Percentiles rank a stretch among this genome's conserved stretches.
These are phyloP conservation scores for Apteryx mantelli DNA, from an alignment of 2,113 vertebrate species.

Conservation along the genomic window DNA sequence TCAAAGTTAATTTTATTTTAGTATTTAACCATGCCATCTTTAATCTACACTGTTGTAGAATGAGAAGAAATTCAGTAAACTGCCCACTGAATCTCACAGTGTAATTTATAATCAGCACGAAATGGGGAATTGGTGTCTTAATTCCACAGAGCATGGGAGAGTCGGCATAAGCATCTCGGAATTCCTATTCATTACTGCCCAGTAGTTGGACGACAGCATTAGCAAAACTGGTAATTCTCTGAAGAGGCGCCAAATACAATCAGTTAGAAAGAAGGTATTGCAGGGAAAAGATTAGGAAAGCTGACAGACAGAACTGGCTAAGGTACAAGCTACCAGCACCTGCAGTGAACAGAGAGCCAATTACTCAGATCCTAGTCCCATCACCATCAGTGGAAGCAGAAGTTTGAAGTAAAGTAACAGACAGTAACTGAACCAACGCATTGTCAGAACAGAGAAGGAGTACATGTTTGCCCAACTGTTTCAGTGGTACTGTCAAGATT, in stretches of 20 bases:
- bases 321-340: neutral
- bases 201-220: neutral
- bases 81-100: neutral
- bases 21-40: neutral
- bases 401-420: neutral
- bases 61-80: neutral
- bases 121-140: neutral
- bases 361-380: neutral
- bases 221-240: neutral
- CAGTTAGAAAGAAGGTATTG: neutral
- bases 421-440: neutral
- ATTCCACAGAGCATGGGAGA: neutral
- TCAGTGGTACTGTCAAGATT: neutral
- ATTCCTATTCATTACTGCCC: neutral
- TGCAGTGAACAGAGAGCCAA: neutral
- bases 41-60: neutral
- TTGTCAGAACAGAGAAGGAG: neutral
- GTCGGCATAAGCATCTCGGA: neutral
- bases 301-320: neutral
- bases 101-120: neutral
- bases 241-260: neutral
- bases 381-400: neutral
- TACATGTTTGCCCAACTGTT: neutral
- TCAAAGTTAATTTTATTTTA: neutral
- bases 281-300: neutral